phyloP scores from a whole-genome alignment of 1,140 invertebrate species.

The Macrobrachium nipponense region DNA sequence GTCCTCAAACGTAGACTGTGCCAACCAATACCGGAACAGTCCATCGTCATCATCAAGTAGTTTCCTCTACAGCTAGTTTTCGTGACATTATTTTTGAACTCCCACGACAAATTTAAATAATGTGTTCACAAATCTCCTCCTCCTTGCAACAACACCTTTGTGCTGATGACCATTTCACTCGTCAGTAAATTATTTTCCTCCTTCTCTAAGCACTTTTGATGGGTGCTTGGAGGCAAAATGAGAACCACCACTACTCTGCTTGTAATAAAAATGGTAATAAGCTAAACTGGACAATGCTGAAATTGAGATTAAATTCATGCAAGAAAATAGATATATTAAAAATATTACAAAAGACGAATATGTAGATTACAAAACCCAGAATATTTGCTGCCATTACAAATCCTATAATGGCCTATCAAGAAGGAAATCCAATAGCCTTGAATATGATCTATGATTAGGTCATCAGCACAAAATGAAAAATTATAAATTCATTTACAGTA shows the following conservation, averaged over 20 bases:
- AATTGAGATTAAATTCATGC: too few species aligned
- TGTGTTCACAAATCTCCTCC: slow-evolving; percentile 62
- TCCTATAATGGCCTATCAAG: background rate
- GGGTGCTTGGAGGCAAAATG: slow-evolving; percentile 25
- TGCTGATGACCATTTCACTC: slow-evolving; percentile 51
- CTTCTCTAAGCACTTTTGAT: background rate
- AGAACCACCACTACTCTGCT: slow-evolving; percentile 19
- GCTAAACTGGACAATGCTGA: too few species aligned
- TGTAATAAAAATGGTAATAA: background rate
- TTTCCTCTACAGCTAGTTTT: slow-evolving; percentile 2
- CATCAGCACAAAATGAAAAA: slow-evolving; percentile 60
- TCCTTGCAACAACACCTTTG: slow-evolving; percentile 56
- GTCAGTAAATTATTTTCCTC: slow-evolving; percentile 9
- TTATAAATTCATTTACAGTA: slow-evolving; percentile 57
- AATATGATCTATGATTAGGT: slow-evolving; percentile 30
- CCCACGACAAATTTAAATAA: slow-evolving; percentile 54
- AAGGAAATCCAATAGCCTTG: background rate
- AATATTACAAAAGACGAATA: too few species aligned
- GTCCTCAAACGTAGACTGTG: slow-evolving; percentile 45
- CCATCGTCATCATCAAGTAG: slow-evolving; percentile 35
- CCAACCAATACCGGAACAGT: slow-evolving; percentile 62
- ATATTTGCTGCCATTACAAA: too few species aligned
- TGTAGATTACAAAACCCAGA: too few species aligned
- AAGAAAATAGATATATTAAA: too few species aligned
- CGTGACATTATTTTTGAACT: slow-evolving; percentile 36